Conservation (phyloP, 64 coral and sea anemone species). For the Porites australiensis region DNA sequence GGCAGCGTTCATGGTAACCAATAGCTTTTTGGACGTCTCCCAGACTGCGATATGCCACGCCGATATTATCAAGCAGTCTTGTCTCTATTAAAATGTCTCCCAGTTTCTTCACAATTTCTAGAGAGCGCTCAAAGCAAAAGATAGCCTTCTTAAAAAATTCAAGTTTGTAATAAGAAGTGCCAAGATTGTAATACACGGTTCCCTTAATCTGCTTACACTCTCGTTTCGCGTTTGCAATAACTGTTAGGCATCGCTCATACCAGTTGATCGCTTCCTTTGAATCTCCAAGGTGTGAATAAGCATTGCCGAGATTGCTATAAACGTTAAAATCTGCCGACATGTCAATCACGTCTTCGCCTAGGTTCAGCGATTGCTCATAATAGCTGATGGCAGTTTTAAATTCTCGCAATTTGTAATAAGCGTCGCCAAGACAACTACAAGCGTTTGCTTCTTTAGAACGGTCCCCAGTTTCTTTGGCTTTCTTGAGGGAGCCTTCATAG, state of each 20-base stretch:
- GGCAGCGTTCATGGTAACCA: not conserved
- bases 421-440: not conserved
- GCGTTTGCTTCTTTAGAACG: not conserved
- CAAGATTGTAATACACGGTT: not conserved
- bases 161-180: not conserved
- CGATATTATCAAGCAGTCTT: not conserved
- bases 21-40: not conserved
- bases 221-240: constrained; percentile 23
- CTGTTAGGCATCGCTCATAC: not conserved
- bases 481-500: too few species aligned
- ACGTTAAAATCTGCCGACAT: not conserved
- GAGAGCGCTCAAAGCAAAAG: not conserved
- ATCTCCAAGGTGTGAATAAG: not conserved
- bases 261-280: not conserved
- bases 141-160: not conserved
- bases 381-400: not conserved
- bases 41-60: not conserved
- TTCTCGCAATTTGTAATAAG: not conserved
- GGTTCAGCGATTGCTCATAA: not conserved
- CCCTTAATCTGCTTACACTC: not conserved
- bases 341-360: not conserved
- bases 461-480: too few species aligned
- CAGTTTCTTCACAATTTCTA: not conserved
- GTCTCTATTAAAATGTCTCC: not conserved
- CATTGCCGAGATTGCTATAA: not conserved